Percentiles rank a stretch among this genome's conserved stretches.
Conservation (phyloP, 2,113 vertebrate species). For the Gymnarchus niloticus region DNA sequence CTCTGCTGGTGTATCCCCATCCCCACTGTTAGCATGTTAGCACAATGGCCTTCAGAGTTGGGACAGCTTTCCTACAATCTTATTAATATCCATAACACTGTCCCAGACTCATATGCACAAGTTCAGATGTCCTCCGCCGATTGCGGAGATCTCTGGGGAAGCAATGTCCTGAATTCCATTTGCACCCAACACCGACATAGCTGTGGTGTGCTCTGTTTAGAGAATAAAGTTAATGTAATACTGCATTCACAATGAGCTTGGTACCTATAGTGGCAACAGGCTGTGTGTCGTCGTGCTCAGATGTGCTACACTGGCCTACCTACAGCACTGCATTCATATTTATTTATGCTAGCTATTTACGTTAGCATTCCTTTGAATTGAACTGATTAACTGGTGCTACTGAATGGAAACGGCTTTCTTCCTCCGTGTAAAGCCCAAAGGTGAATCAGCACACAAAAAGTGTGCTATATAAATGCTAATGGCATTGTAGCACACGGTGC, state of each 20-base stretch:
- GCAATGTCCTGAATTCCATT: too few relatives aligned
- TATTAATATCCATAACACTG: not conserved
- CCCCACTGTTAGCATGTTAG: not conserved
- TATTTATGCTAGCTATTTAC: slow-evolving; percentile 25
- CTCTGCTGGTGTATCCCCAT: too few relatives aligned
- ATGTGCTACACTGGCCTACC: too few relatives aligned
- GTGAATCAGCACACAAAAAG: slow-evolving; percentile 41
- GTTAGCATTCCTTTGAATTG: slow-evolving; percentile 21
- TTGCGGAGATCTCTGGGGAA: too few relatives aligned
- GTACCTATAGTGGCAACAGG: too few relatives aligned
- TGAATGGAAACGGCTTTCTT: slow-evolving; percentile 23
- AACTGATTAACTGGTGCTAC: slow-evolving; percentile 22
- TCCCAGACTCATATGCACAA: not conserved
- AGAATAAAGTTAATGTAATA: slow-evolving; percentile 12
- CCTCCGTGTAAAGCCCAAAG: slow-evolving; percentile 37
- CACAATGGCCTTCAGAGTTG: not conserved
- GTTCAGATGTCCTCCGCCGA: not conserved
- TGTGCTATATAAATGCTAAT: slow-evolving; percentile 50
- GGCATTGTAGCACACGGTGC: slow-evolving; percentile 32
- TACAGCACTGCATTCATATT: not conserved
- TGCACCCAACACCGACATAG: too few relatives aligned
- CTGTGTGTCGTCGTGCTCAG: too few relatives aligned
- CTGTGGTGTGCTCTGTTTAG: not conserved
- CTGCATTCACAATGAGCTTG: not conserved
- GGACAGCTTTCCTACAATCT: not conserved